A percentile compares a stretch with the other conserved stretches of the same genome.
phyloP scores from a whole-genome alignment of 1,140 invertebrate species.

The Heliconius nattereri region DNA sequence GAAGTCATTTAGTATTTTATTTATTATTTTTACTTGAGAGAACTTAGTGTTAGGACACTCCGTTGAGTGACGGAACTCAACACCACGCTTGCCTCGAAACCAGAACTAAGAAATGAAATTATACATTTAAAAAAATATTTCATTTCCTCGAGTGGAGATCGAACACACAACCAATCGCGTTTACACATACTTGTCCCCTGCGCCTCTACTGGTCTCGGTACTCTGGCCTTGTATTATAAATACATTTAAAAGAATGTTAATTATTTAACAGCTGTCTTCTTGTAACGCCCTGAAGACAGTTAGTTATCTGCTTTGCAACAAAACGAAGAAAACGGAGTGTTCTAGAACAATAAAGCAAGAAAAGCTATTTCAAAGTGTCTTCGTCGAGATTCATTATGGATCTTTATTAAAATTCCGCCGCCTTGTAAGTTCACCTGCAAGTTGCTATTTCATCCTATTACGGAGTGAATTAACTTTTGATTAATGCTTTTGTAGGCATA shows the following conservation, averaged over 20 bases:
- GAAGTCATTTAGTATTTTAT: too few relatives aligned
- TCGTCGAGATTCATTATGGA: constrained; percentile 39
- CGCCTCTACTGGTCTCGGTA: too few relatives aligned
- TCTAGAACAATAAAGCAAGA: neutral
- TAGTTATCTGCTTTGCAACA: constrained; percentile 3
- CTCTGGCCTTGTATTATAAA: too few relatives aligned
- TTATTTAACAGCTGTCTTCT: neutral
- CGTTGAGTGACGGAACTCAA: too few relatives aligned
- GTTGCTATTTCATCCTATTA: constrained; percentile 5
- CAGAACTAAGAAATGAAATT: too few relatives aligned
- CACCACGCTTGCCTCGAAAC: too few relatives aligned
- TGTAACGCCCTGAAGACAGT: constrained; percentile 1
- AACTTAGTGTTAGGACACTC: too few relatives aligned
- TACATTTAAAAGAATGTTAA: neutral
- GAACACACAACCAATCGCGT: too few relatives aligned
- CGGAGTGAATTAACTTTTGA: neutral
- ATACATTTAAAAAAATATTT: too few relatives aligned
- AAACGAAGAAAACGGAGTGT: neutral
- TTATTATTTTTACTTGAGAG: too few relatives aligned
- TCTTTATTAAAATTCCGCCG: constrained; percentile 40
- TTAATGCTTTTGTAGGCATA: constrained; percentile 1
- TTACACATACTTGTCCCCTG: too few relatives aligned
- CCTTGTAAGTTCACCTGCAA: neutral
- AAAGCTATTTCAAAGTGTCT: constrained; percentile 37
- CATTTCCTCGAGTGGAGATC: too few relatives aligned